Base-by-base conservation (phyloP, 2,888 invertebrate genomes). In the Nesidiocoris tenuis region DNA sequence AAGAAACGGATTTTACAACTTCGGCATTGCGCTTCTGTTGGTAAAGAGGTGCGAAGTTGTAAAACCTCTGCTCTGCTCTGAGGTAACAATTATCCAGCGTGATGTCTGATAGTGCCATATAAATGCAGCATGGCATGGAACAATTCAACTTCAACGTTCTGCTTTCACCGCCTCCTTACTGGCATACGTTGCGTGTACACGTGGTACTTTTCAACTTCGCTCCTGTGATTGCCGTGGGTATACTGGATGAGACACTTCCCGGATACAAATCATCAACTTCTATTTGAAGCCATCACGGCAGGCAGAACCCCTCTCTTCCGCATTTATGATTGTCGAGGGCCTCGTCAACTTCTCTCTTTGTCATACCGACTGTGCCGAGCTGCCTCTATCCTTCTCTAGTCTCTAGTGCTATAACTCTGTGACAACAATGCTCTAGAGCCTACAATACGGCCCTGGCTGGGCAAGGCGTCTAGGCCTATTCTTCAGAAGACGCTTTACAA, bases 221-320 rank as follows among this genome's bases (percentile, higher is more conserved):
- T 61, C 54, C 64, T 74, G 74, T 75, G 65, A 75, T 75, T 75
- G 75, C 68, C 75, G 75, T 75, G 75, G 75, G 75, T 75, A 75
- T 75, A 61, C 54, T 75, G 75, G 75, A 75, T 75, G 75, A 75
- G 75, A 61, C 65, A 68, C 75, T 65, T 75, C 75, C 75, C 75
- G 75, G 75, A 75, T 75, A 75, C 68, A 67, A 67, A 68, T 68
- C 75, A 75, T 75, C 75, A 68, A 61, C 75, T 67, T 67, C 75
- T 66, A 75, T 75, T 75, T 75, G 72, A 75, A 39, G 66, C 74
- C 74, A 74, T 66, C 74, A 66, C 66, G 66, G 18, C 74, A n/a
- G n/a, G n/a, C n/a, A n/a, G 56, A 18, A 24, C 66, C 74, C 59
- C 65, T 66, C 74, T 75, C 74, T 75, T 75, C 74, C 74, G 74